Evolutionary conservation across 1,140 invertebrate genomes (phyloP).

Genomic region (Bombus sylvicola): DNA sequence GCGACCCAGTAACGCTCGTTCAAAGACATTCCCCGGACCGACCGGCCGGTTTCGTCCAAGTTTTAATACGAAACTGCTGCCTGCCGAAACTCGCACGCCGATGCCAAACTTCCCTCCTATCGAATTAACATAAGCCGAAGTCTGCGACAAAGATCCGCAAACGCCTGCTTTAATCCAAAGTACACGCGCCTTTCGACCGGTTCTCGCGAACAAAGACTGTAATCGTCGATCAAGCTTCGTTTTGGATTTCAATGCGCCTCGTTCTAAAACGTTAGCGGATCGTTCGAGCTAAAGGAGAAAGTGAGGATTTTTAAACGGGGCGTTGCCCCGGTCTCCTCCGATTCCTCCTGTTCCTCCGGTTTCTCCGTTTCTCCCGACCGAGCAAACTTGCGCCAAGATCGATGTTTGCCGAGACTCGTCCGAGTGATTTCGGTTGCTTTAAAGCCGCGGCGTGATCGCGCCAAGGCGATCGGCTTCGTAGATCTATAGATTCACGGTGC

Average conservation of each 20-base stretch:
- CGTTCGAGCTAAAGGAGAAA: not conserved
- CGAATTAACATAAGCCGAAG: not conserved
- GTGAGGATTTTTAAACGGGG: not conserved
- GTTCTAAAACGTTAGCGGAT: no score
- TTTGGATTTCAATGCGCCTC: no score
- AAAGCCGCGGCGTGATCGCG: not conserved
- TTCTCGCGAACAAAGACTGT: not conserved
- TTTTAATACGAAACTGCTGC: not conserved
- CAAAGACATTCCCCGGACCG: not conserved
- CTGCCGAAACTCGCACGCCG: not conserved
- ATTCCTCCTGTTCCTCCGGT: not conserved
- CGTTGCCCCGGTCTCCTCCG: not conserved
- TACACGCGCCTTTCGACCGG: not conserved
- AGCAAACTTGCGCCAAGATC: conserved; percentile 8
- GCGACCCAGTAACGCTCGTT: not conserved
- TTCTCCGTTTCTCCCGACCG: not conserved
- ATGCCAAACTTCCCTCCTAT: not conserved
- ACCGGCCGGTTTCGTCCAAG: not conserved
- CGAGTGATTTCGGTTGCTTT: conserved; percentile 8
- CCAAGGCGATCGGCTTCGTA: not conserved
- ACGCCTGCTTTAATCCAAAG: not conserved
- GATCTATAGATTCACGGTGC: no score
- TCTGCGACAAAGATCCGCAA: not conserved
- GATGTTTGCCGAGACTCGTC: conserved; percentile 13
- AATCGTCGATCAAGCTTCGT: not conserved